phyloP scores from a whole-genome alignment of 2,113 vertebrate species.

The Carassius auratus region DNA sequence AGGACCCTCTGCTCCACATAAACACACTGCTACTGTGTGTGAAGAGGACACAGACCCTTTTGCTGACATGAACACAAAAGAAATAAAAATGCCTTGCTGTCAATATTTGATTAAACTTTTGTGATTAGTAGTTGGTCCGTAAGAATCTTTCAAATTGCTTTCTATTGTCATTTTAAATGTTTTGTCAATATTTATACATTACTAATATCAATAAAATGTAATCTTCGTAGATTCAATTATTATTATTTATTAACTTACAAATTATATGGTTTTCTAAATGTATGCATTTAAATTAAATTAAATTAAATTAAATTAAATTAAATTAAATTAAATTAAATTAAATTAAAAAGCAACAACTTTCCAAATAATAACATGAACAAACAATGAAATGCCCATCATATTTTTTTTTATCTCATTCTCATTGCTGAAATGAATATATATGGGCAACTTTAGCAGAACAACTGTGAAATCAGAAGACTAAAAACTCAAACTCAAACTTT shows the following conservation, averaged over 20 bases:
- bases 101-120: neutral
- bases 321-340: neutral
- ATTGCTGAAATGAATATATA: no score
- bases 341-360: neutral
- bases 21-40: constrained; percentile 76
- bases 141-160: neutral
- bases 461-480: no score
- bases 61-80: constrained; percentile 62
- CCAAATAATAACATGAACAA: neutral
- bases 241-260: no score
- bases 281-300: no score
- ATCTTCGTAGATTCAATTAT: no score
- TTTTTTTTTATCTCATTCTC: no score
- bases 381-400: neutral
- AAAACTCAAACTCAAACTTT: no score
- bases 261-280: no score
- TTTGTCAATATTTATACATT: neutral
- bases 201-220: no score
- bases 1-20: constrained; percentile 78
- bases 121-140: neutral
- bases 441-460: no score
- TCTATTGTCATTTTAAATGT: neutral
- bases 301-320: neutral
- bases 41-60: constrained; percentile 81
- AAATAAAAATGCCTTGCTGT: neutral